Evolutionary conservation across 1,140 invertebrate genomes (phyloP).

Genomic region (Scaptomyza montana): DNA sequence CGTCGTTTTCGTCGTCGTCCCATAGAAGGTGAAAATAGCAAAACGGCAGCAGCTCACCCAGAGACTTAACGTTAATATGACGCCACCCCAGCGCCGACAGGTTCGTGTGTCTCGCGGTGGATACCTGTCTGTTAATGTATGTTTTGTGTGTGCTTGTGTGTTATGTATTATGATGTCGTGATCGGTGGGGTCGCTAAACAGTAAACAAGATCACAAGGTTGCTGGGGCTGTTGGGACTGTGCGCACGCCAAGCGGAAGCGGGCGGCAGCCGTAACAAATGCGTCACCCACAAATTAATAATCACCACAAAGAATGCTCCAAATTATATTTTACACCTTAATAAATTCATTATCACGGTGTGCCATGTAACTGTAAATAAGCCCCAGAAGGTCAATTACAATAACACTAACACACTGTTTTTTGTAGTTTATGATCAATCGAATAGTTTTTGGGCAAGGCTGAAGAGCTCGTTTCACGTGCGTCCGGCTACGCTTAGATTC

Average conservation of each 20-base stretch:
- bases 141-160: constrained; percentile 23
- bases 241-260: constrained; percentile 79
- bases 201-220: constrained; percentile 82
- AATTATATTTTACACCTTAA: constrained; percentile 17
- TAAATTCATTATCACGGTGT: not conserved
- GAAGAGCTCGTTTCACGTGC: constrained; percentile 64
- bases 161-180: constrained; percentile 46
- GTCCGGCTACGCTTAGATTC: constrained; percentile 56
- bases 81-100: constrained; percentile 75
- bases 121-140: not conserved
- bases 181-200: constrained; percentile 76
- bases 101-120: constrained; percentile 42
- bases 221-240: constrained; percentile 52
- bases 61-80: constrained; percentile 62
- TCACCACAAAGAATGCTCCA: constrained; percentile 31
- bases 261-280: constrained; percentile 47
- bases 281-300: constrained; percentile 38
- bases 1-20: constrained; percentile 35
- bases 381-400: constrained; percentile 61
- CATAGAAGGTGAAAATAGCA: constrained; percentile 81
- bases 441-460: constrained; percentile 61
- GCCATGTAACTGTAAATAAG: constrained; percentile 60
- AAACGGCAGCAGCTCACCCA: constrained; percentile 45
- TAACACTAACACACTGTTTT: not conserved
- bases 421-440: constrained; percentile 23